Evolutionary conservation across 2,113 vertebrate species (phyloP), one percentile per base, ranked within the genome.

Genomic region (Cyprinodon tularosa): DNA sequence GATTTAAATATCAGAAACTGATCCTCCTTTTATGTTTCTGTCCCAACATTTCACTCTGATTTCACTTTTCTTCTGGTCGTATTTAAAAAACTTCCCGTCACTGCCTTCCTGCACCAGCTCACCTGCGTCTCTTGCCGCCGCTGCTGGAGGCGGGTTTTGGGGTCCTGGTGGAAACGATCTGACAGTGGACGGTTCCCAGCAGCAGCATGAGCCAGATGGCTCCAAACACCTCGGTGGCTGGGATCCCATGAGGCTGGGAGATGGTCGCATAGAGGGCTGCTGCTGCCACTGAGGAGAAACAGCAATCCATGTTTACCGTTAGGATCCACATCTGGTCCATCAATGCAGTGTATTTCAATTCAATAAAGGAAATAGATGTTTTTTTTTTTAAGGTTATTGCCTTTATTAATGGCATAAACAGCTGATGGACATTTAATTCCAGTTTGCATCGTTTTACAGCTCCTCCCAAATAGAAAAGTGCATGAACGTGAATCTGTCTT

Each of bases 91-190:
- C 8, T 20, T 69, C 68, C 38, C 17, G 59, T 38, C 70, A 20
- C 47, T 1, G 3, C 1, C 12, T 39, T 4, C 45, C 1, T 20
- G 22, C 47, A 11, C 0, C 11, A 6, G 0, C 7, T 73, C 93
- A 98, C 97, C 96, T 98, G 94, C 97, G 95, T 90, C 97, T 96
- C 95, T 96, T 98, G 53, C 95, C 96, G 60, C 96, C 95, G 42
- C 93, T 90, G 86, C 91, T 95, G 77, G 94, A 94, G 72, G 92
- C 72, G 2, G 96, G 95, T 78, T 98, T 99, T 12, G 97, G 97
- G 3, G 97, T 99, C 78, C 97, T 91, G 50, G 98, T 99, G 85
- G 98, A 99, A 79, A 99, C 98, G 78, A 99, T 99, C 96, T 99
- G 98, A 91, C 98, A 99, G 89, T 99, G 98, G 72, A 99, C 98